phyloP scores from a whole-genome alignment of 2,888 invertebrate species.

The Lumbricus terrestris region DNA sequence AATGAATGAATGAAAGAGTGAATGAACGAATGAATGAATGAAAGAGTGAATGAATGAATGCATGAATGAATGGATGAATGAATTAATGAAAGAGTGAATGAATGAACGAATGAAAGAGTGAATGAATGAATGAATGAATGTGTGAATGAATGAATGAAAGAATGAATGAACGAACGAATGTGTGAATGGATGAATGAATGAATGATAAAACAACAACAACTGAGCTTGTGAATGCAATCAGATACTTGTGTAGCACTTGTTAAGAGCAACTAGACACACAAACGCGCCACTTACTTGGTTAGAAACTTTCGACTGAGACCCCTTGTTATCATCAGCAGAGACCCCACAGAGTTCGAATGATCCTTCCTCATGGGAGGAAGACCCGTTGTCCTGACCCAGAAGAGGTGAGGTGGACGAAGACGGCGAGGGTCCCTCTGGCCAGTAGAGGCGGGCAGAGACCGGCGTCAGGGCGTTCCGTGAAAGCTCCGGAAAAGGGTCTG shows the following conservation, averaged over 20 bases:
- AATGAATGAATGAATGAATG: too few species aligned
- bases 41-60: too few species aligned
- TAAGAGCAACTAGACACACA: too few species aligned
- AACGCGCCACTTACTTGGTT: neutral
- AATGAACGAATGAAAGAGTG: too few species aligned
- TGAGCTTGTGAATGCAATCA: neutral
- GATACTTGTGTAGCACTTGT: neutral
- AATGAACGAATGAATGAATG: too few species aligned
- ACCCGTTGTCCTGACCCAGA: neutral
- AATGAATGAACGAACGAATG: too few species aligned
- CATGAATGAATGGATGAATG: too few species aligned
- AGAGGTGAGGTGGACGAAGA: neutral
- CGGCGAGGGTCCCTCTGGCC: neutral
- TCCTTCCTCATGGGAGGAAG: neutral
- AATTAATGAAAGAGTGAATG: too few species aligned
- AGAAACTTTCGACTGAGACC: neutral
- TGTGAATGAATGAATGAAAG: too few species aligned
- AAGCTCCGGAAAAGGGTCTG: neutral
- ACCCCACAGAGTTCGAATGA: neutral
- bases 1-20: too few species aligned
- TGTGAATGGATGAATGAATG: too few species aligned
- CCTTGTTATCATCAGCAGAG: neutral
- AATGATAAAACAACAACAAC: too few species aligned
- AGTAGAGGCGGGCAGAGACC: constrained; percentile 4
- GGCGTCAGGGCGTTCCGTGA: neutral